phyloP scores from a whole-genome alignment of 2,888 invertebrate species.

The Cremastinae sp. region DNA sequence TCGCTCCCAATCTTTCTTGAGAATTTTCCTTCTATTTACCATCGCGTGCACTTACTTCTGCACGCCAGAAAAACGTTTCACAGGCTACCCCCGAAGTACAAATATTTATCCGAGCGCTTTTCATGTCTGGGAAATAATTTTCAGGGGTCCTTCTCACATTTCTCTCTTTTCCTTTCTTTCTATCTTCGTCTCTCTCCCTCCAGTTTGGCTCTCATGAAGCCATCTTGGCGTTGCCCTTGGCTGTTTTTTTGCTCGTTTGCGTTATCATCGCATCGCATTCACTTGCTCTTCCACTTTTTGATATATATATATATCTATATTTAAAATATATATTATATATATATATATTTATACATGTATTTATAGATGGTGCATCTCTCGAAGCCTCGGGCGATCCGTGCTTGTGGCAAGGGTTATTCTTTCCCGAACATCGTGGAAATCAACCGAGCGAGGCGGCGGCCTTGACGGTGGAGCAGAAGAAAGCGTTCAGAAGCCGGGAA shows the following conservation, averaged over 20 bases:
- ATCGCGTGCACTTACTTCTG: constrained; percentile 61
- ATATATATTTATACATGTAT: no score
- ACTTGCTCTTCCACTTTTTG: constrained; percentile 31
- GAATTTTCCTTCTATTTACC: constrained; percentile 61
- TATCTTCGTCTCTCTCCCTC: constrained; percentile 2
- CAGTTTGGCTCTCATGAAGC: constrained; percentile 18
- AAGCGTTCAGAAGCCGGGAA: no score
- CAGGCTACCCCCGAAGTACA: constrained; percentile 63
- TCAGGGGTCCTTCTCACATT: constrained; percentile 49
- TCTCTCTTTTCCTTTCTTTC: constrained; percentile 4
- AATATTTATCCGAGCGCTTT: constrained; percentile 67
- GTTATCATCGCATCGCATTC: constrained; percentile 51
- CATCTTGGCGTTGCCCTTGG: constrained; percentile 31
- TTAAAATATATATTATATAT: no score
- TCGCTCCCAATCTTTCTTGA: constrained; percentile 48
- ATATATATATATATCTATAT: constrained; percentile 26
- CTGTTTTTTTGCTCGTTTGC: constrained; percentile 51
- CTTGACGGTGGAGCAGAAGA: constrained; percentile 11
- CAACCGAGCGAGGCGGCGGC: constrained; percentile 28
- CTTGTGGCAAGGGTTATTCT: constrained; percentile 63
- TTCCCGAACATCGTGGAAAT: constrained; percentile 29
- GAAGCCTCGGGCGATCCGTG: constrained; percentile 50
- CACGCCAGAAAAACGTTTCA: constrained; percentile 64
- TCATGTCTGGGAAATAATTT: constrained; percentile 67
- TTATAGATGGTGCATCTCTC: constrained; percentile 20